Evolutionary conservation across 2,113 vertebrate species (phyloP).

Genomic region (Limanda limanda): DNA sequence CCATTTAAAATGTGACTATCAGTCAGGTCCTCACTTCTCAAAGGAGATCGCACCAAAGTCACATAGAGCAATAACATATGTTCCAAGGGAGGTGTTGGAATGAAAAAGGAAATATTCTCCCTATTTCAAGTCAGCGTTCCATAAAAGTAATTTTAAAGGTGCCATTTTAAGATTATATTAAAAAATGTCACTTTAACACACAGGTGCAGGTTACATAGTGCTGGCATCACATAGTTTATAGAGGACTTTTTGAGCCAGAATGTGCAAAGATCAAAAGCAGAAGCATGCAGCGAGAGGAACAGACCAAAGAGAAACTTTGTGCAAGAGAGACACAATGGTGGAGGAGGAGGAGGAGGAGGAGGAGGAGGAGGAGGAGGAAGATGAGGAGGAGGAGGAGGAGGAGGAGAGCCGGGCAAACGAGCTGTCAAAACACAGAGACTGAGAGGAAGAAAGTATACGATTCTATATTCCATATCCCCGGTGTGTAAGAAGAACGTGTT

Average conservation of each 20-base stretch:
- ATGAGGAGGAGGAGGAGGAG: neutral
- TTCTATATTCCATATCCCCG: neutral
- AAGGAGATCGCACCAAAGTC: no score
- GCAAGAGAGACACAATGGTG: neutral
- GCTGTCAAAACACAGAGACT: slow-evolving; percentile 26
- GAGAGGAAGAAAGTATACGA: neutral
- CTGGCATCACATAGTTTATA: neutral
- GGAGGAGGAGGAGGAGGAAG: no score
- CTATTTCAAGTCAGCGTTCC: no score
- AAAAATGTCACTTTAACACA: no score
- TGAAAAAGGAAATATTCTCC: no score
- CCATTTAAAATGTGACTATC: no score
- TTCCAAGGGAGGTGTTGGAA: no score
- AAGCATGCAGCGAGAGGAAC: neutral
- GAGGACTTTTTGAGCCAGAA: neutral
- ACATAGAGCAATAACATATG: no score
- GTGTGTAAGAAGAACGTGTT: neutral
- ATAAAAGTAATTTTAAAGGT: no score
- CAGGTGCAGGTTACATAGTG: no score
- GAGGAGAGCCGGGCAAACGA: slow-evolving; percentile 2
- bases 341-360: neutral
- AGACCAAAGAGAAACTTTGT: slow-evolving; percentile 1
- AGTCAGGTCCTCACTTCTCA: no score
- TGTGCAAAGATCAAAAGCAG: neutral
- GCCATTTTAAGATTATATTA: no score